Evolutionary conservation across 2,888 invertebrate genomes (phyloP), one percentile per base, ranked within the genome.

Genomic region (Acholoe squamosa): DNA sequence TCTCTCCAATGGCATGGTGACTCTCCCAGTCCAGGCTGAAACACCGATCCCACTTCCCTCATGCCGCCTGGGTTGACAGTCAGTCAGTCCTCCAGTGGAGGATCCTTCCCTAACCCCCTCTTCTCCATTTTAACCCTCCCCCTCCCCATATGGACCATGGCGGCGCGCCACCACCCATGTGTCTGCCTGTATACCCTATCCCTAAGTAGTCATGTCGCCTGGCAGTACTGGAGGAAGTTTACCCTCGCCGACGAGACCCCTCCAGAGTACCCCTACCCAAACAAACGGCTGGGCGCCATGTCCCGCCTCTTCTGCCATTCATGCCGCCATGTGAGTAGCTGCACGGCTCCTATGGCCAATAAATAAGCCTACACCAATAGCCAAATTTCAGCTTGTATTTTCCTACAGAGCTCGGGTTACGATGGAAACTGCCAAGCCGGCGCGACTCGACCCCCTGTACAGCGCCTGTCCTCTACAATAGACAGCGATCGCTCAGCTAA

Each of bases 341-440:
- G 51, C 0, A 10, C 84, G 43, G 43, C 84, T 84, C 84, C 84
- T 19, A 84, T 84, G 16, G 84, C 84, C 84, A 84, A 84, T 84
- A 84, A 84, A 84, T 84, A 84, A 84, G 28, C 71, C 71, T 28
- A 71, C 71, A 71, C 71, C 71, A 71, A 71, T 51, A 84, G 84
- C n/a, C 84, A 84, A 84, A 84, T 84, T 84, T 84, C 84, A 34
- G 43, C 84, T 84, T 84, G 84, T 84, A 84, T 84, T 84, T 84
- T 84, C 84, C 84, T 43, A 43, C n/a, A 5, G 43, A 34, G 43
- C n/a, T 84, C 84, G 5, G 22, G 84, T 84, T 84, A 84, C 84
- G n/a, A 19, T 34, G 28, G 7, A 84, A 12, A 84, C 84, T 14
- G 22, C 33, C 84, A 84, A 43, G 43, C 19, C n/a, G 61, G n/a